Conservation (phyloP, 1,140 invertebrate species). For the Globodera rostochiensis region DNA sequence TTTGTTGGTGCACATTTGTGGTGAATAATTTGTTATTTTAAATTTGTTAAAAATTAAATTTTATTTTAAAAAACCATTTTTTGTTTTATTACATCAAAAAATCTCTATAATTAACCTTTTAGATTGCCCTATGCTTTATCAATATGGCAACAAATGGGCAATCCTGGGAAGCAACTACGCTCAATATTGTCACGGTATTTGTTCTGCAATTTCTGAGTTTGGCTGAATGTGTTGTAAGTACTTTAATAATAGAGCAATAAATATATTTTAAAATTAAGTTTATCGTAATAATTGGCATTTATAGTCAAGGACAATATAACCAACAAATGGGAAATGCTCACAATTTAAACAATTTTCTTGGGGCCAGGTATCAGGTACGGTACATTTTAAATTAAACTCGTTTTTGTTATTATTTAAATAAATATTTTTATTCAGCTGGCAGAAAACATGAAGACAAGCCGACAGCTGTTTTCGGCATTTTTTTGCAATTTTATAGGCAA, state of each 20-base stretch:
- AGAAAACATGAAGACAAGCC: constrained; percentile 7
- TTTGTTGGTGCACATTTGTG: neutral
- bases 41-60: too few species aligned
- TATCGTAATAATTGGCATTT: constrained; percentile 8
- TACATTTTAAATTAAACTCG: neutral
- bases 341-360: neutral
- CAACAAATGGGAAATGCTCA: neutral
- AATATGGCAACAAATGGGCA: neutral
- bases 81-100: too few species aligned
- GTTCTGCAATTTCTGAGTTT: neutral
- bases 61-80: too few species aligned
- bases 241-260: neutral
- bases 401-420: neutral
- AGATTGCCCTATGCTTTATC: neutral
- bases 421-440: neutral
- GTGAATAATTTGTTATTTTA: neutral
- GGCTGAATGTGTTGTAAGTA: neutral
- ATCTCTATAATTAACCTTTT: neutral
- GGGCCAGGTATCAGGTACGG: neutral
- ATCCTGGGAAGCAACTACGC: neutral
- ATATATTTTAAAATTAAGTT: neutral
- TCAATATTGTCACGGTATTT: neutral
- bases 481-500: constrained; percentile 2
- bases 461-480: neutral
- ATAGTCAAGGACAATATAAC: neutral